Evolutionary conservation across 2,797 vertebrate species (phyloP).

Genomic region (Hippopotamyrus pictus): DNA sequence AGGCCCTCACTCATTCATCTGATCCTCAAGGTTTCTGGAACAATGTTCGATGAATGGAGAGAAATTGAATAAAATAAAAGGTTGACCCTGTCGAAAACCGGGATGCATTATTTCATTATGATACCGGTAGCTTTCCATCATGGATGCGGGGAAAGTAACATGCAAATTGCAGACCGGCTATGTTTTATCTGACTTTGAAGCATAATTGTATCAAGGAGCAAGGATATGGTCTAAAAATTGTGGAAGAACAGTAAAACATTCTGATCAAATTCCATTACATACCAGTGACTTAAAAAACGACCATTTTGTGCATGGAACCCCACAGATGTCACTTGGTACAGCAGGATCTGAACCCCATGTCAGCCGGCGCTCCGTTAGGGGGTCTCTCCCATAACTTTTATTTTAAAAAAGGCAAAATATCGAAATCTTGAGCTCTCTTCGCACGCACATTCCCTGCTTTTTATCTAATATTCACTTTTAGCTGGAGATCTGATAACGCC

Average conservation of each 20-base stretch:
- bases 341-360: neutral
- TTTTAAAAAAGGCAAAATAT: neutral
- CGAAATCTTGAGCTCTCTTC: neutral
- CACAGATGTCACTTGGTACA: neutral
- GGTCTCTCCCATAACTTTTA: neutral
- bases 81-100: neutral
- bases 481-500: neutral
- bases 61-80: neutral
- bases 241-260: neutral
- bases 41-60: neutral
- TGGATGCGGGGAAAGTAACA: neutral
- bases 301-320: neutral
- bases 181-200: neutral
- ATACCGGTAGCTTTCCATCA: neutral
- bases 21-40: neutral
- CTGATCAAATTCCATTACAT: neutral
- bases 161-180: neutral
- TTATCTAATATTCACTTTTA: slow-evolving; percentile 9
- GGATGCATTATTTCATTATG: neutral
- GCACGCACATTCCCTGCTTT: neutral
- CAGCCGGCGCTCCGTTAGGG: neutral
- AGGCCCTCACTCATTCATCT: neutral
- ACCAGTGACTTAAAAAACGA: neutral
- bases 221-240: neutral
- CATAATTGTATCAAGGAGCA: neutral